These are phyloP conservation scores for Prochilodus magdalenae DNA, from an alignment of 2,113 vertebrate genomes.

Conservation along the genomic window DNA sequence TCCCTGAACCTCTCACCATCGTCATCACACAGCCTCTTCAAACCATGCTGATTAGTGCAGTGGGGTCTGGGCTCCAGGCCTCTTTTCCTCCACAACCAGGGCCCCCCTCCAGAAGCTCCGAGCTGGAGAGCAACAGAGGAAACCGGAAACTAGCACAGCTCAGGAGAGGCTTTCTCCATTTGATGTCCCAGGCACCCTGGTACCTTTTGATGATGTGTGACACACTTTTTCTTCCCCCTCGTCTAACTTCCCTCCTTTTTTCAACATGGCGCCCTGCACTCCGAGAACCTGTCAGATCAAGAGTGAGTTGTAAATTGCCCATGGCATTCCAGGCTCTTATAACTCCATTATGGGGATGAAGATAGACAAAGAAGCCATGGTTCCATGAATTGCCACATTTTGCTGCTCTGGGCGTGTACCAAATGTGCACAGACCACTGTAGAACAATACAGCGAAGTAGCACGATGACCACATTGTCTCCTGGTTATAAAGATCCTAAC, in stretches of 20 bases:
- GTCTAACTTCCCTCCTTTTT: constrained; percentile 28
- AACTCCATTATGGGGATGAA: constrained; percentile 50
- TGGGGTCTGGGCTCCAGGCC: not conserved
- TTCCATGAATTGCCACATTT: constrained; percentile 10
- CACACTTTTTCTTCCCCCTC: constrained; percentile 28
- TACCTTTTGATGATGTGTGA: constrained; percentile 51
- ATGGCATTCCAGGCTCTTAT: constrained; percentile 58
- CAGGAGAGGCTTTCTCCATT: constrained; percentile 47
- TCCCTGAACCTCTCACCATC: not conserved
- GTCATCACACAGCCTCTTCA: constrained; percentile 22
- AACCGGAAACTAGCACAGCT: constrained; percentile 43
- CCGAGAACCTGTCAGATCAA: constrained; percentile 51
- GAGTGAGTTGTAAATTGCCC: constrained; percentile 59
- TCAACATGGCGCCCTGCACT: constrained; percentile 31
- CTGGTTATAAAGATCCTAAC: constrained; percentile 38
- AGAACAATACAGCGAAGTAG: not conserved
- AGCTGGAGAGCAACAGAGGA: constrained; percentile 33
- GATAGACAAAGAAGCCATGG: constrained; percentile 27
- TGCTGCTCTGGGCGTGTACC: constrained; percentile 7
- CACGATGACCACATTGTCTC: not conserved
- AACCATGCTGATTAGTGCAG: constrained; percentile 33
- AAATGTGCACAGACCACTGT: not conserved
- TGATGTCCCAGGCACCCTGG: constrained; percentile 37
- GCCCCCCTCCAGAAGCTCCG: not conserved
- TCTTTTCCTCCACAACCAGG: constrained; percentile 33